These are phyloP conservation scores for Merodon equestris DNA, from an alignment of 2,888 invertebrate genomes.

Conservation along the genomic window DNA sequence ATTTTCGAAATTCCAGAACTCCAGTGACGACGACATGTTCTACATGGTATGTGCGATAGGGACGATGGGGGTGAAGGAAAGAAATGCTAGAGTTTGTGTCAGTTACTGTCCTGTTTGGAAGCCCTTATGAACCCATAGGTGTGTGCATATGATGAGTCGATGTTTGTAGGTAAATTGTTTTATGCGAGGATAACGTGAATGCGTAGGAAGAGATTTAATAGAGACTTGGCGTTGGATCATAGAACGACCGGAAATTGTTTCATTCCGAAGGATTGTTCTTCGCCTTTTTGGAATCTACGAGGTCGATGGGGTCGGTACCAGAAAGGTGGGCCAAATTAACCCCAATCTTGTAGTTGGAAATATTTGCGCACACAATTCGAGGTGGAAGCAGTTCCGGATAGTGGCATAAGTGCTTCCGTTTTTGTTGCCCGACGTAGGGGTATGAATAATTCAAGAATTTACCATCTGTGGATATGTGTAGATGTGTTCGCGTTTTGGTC, in stretches of 20 bases:
- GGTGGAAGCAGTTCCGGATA: neutral
- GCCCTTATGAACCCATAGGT: too few species aligned
- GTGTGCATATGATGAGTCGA: neutral
- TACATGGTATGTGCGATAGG: too few species aligned
- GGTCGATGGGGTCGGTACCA: too few species aligned
- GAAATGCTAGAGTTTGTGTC: too few species aligned
- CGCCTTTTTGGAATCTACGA: neutral
- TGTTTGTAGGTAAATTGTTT: neutral
- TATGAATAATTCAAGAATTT: constrained; percentile 29
- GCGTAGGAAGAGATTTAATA: constrained; percentile 10
- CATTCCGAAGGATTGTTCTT: neutral
- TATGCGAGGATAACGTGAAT: constrained; percentile 10
- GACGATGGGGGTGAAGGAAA: too few species aligned
- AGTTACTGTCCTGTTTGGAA: too few species aligned
- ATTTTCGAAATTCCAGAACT: neutral
- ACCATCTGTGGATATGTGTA: neutral
- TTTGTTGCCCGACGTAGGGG: neutral
- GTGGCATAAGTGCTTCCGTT: too few species aligned
- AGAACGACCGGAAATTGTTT: neutral
- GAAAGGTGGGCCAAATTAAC: neutral
- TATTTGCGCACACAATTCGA: constrained; percentile 21
- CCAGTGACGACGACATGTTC: neutral
- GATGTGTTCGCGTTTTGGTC: neutral
- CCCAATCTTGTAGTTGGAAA: constrained; percentile 4
- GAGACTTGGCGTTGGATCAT: neutral